Evolutionary conservation across 2,888 invertebrate species (phyloP).

Genomic region (Choreutis nemorana): DNA sequence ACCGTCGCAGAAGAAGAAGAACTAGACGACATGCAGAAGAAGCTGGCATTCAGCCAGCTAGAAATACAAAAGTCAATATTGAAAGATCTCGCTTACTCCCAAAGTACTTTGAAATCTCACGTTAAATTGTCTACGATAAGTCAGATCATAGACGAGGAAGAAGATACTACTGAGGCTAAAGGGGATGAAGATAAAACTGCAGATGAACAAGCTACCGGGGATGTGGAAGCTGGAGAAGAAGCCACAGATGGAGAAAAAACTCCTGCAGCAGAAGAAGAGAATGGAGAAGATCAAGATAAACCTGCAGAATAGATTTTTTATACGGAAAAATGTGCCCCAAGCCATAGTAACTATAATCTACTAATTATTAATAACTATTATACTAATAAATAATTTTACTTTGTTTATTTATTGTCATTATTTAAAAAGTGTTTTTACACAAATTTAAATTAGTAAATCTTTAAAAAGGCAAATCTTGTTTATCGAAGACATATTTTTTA

Average conservation of each 20-base stretch:
- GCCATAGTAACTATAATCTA: too few relatives aligned
- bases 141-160: background rate
- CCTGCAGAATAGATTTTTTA: too few relatives aligned
- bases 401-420: too few relatives aligned
- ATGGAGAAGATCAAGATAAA: slow-evolving; percentile 26
- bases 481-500: too few relatives aligned
- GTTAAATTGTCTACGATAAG: slow-evolving; percentile 12
- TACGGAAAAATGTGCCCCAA: too few relatives aligned
- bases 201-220: slow-evolving; percentile 4
- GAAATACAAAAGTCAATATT: slow-evolving; percentile 48
- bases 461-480: too few relatives aligned
- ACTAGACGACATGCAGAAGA: slow-evolving; percentile 26
- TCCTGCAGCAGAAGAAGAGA: slow-evolving; percentile 2
- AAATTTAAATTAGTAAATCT: too few relatives aligned
- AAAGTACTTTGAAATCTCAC: slow-evolving; percentile 23
- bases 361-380: too few relatives aligned
- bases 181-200: slow-evolving; percentile 6
- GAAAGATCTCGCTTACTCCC: slow-evolving; percentile 40
- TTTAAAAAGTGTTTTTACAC: too few relatives aligned
- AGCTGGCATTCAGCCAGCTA: slow-evolving; percentile 34
- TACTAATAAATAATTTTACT: too few relatives aligned
- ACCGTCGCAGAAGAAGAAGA: slow-evolving; percentile 20
- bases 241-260: slow-evolving; percentile 4
- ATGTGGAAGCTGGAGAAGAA: slow-evolving; percentile 4
- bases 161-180: too few relatives aligned